A percentile compares a stretch with the other conserved stretches of the same genome.
Conservation (phyloP, 2,888 invertebrate species). For the Hypomecis atomaria region DNA sequence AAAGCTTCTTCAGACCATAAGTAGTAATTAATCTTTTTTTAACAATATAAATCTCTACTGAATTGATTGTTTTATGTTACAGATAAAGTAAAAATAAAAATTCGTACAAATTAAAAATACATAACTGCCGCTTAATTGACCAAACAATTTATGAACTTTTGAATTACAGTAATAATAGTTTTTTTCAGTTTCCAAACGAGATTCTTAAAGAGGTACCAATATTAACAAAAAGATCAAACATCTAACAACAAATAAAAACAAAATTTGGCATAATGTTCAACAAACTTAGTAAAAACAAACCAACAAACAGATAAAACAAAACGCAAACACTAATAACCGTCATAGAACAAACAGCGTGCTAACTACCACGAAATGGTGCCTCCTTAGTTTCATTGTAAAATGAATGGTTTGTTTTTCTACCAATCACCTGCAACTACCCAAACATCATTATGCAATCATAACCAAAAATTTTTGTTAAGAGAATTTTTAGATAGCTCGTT, state of each 20-base stretch:
- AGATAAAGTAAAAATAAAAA: no score
- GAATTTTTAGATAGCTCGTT: conserved; percentile 10
- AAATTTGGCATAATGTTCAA: not conserved
- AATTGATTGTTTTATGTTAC: no score
- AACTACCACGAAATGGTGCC: conserved; percentile 12
- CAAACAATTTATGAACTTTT: no score
- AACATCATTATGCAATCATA: conserved; percentile 10
- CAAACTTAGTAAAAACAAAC: not conserved
- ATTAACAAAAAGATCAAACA: not conserved
- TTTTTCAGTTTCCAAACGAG: no score
- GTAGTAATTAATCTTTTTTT: no score
- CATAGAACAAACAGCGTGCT: conserved; percentile 7
- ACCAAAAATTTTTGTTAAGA: not conserved
- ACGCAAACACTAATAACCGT: conserved; percentile 17
- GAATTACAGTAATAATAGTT: no score
- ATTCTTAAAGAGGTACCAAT: no score
- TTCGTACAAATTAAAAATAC: no score
- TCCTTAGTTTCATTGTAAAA: conserved; percentile 24
- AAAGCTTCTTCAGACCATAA: no score
- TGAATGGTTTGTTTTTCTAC: conserved; percentile 26
- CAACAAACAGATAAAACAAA: conserved; percentile 16
- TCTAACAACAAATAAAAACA: not conserved
- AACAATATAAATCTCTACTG: no score
- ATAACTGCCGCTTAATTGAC: no score
- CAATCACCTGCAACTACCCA: conserved; percentile 7